Evolutionary conservation across 2,113 vertebrate species (phyloP).

Genomic region (Tragelaphus imberbis): DNA sequence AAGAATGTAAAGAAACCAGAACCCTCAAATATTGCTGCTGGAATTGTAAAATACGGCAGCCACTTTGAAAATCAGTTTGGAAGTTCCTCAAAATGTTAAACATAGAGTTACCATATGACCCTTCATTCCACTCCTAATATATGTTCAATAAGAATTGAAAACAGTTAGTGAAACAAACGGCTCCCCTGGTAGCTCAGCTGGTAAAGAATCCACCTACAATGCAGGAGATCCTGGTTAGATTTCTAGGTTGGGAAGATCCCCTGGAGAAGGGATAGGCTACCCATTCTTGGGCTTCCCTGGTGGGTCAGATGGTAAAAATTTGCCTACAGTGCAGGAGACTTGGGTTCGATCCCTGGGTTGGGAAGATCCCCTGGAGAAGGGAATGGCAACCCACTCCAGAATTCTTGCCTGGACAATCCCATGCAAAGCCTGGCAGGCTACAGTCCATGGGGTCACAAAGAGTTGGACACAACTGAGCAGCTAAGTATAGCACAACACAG

Average conservation of each 20-base stretch:
- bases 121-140: neutral
- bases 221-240: neutral
- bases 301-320: neutral
- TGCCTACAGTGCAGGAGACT: fast-evolving
- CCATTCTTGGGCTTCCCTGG: neutral
- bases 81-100: neutral
- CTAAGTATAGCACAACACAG: neutral
- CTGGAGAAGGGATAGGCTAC: neutral
- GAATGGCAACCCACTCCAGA: neutral
- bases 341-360: fast-evolving
- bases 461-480: neutral
- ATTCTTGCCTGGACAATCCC: neutral
- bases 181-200: neutral
- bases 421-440: neutral
- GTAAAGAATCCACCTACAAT: neutral
- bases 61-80: neutral
- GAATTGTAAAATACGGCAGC: neutral
- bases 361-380: neutral
- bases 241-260: neutral
- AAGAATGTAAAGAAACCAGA: neutral
- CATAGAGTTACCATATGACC: neutral
- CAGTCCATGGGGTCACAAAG: neutral
- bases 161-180: neutral
- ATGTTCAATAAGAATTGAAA: neutral
- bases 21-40: neutral